Percentiles rank a stretch among this genome's conserved stretches.
These are phyloP conservation scores for Ameiurus melas DNA, from an alignment of 2,113 vertebrate genomes.

Conservation along the genomic window DNA sequence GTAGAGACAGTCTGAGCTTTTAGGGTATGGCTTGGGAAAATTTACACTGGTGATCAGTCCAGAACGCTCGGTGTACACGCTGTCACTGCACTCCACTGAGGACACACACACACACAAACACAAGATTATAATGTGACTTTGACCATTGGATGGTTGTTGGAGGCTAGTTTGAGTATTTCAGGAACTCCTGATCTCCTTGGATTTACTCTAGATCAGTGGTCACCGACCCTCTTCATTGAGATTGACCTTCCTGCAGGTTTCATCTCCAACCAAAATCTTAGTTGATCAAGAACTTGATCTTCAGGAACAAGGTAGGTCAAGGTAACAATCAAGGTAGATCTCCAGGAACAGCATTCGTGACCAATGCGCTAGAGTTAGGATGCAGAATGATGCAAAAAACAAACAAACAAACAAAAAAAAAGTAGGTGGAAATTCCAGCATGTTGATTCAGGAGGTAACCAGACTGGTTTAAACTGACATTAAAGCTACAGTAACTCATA, in stretches of 20 bases:
- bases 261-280: too few relatives aligned
- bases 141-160: neutral
- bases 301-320: too few relatives aligned
- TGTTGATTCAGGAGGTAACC: too few relatives aligned
- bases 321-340: too few relatives aligned
- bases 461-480: neutral
- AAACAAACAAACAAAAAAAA: neutral
- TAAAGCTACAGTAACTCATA: neutral
- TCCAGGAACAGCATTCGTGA: too few relatives aligned
- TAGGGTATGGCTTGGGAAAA: conserved; percentile 89
- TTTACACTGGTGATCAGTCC: conserved; percentile 82
- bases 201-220: neutral
- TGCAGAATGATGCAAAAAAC: neutral
- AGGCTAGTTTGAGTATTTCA: neutral
- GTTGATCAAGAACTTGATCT: too few relatives aligned
- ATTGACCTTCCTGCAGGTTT: too few relatives aligned
- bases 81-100: conserved; percentile 90
- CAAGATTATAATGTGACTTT: neutral
- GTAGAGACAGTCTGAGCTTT: conserved; percentile 88
- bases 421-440: neutral
- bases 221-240: too few relatives aligned
- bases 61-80: conserved; percentile 81
- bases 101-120: conserved; percentile 38
- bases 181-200: neutral
- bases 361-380: neutral